Percentiles rank a stretch among this genome's conserved stretches.
These are phyloP conservation scores for Exaiptasia diaphana DNA, from an alignment of 64 coral and sea anemone species.

Conservation along the genomic window DNA sequence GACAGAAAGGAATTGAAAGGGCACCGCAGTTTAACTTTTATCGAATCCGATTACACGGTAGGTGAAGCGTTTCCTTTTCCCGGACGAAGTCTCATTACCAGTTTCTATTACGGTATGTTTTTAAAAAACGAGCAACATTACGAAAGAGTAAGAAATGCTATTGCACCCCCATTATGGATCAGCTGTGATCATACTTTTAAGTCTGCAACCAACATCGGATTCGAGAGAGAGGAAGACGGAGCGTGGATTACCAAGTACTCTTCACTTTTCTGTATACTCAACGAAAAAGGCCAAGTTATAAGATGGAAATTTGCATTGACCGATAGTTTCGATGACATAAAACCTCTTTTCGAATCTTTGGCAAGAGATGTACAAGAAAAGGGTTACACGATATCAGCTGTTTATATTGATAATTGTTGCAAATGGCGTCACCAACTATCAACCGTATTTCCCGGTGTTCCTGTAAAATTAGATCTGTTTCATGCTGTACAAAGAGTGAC, in stretches of 20 bases:
- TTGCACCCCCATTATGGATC: not conserved
- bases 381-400: not conserved
- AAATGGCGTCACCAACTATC: not conserved
- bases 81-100: not conserved
- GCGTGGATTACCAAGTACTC: conserved; percentile 7
- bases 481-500: conserved; percentile 2
- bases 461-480: conserved; percentile 24
- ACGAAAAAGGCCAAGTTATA: conserved; percentile 14
- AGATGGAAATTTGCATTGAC: not conserved
- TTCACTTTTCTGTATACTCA: not conserved
- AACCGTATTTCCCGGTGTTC: not conserved
- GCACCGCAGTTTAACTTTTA: not conserved
- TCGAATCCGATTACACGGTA: not conserved
- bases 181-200: conserved; percentile 37
- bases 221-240: not conserved
- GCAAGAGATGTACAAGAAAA: not conserved
- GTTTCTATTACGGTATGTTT: not conserved
- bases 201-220: conserved; percentile 6
- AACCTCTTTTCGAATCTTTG: not conserved
- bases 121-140: not conserved
- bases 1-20: not conserved
- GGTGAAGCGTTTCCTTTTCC: not conserved
- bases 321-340: not conserved
- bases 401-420: conserved; percentile 6
- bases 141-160: not conserved